Evolutionary conservation across 2,113 vertebrate genomes (phyloP).

Genomic region (Ictalurus punctatus): DNA sequence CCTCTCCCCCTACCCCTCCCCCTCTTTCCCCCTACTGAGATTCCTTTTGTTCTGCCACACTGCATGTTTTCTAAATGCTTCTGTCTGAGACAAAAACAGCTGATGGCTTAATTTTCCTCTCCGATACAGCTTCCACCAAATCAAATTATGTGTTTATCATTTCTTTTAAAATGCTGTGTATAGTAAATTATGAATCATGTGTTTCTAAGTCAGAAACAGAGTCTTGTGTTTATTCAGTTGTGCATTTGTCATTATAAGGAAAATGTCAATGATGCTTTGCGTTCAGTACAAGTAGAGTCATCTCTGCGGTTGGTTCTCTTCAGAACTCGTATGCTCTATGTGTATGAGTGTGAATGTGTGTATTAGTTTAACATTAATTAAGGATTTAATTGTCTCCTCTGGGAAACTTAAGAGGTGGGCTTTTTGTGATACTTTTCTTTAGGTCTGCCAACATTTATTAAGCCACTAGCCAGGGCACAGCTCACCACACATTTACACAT

Average conservation of each 20-base stretch:
- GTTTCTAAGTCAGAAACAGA: conserved; percentile 12
- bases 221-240: conserved; percentile 9
- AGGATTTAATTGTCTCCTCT: conserved; percentile 6
- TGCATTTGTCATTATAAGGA: conserved; percentile 33
- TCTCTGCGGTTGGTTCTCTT: conserved; percentile 3
- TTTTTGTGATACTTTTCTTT: conserved; percentile 20
- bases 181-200: conserved; percentile 19
- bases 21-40: conserved; percentile 14
- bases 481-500: conserved; percentile 19
- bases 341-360: neutral
- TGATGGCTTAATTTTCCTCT: conserved; percentile 21
- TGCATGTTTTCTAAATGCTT: conserved; percentile 16
- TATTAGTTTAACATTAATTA: neutral
- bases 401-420: neutral
- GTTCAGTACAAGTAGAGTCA: neutral
- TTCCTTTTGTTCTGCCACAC: conserved; percentile 23
- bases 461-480: conserved; percentile 7
- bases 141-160: conserved; percentile 22
- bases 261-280: conserved; percentile 31
- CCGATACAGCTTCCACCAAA: neutral
- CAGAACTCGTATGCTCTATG: neutral
- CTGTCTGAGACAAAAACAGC: conserved; percentile 16
- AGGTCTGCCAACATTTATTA: conserved; percentile 26
- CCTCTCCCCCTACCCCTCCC: conserved; percentile 49
- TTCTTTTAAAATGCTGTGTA: neutral